Percentiles rank a stretch among this genome's conserved stretches.
These are phyloP conservation scores for Harpagifer antarcticus DNA, from an alignment of 2,797 vertebrate genomes.

Conservation along the genomic window DNA sequence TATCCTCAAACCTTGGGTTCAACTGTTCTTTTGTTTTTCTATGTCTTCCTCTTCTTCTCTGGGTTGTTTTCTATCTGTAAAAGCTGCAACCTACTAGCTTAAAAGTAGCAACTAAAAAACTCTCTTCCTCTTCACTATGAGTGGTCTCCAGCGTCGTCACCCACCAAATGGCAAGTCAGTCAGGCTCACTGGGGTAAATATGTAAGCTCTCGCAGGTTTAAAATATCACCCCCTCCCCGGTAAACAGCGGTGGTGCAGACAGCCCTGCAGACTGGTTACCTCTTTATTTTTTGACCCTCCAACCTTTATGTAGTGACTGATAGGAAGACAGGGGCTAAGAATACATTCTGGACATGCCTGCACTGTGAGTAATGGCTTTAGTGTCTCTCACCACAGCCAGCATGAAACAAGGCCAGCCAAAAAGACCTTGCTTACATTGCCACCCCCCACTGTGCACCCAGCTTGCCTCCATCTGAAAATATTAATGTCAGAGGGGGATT, in stretches of 20 bases:
- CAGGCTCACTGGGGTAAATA: constrained; percentile 85
- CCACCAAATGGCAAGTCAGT: constrained; percentile 83
- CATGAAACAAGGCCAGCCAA: constrained; percentile 84
- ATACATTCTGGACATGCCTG: constrained; percentile 91
- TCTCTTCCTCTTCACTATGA: constrained; percentile 47
- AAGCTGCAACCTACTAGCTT: constrained; percentile 38
- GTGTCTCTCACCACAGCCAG: constrained; percentile 78
- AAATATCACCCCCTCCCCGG: constrained; percentile 82
- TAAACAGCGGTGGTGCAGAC: constrained; percentile 85
- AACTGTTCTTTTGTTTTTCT: constrained; percentile 27
- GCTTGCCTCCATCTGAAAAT: constrained; percentile 78
- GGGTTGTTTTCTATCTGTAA: constrained; percentile 22
- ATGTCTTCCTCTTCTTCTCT: constrained; percentile 36
- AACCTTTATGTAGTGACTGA: constrained; percentile 89
- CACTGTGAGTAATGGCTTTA: constrained; percentile 88
- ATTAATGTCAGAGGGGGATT: constrained; percentile 80
- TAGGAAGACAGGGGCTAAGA: constrained; percentile 88
- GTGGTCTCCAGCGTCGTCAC: constrained; percentile 73
- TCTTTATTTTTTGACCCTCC: constrained; percentile 94
- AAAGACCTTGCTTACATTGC: constrained; percentile 71
- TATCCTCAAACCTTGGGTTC: constrained; percentile 31
- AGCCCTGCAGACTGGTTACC: constrained; percentile 87
- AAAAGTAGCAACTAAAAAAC: constrained; percentile 24
- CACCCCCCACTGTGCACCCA: constrained; percentile 38
- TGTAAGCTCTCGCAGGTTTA: constrained; percentile 81